Percentiles rank a stretch among this genome's conserved stretches.
These are phyloP conservation scores for Neoniphon sammara DNA, from an alignment of 2,797 vertebrate species.

Conservation along the genomic window DNA sequence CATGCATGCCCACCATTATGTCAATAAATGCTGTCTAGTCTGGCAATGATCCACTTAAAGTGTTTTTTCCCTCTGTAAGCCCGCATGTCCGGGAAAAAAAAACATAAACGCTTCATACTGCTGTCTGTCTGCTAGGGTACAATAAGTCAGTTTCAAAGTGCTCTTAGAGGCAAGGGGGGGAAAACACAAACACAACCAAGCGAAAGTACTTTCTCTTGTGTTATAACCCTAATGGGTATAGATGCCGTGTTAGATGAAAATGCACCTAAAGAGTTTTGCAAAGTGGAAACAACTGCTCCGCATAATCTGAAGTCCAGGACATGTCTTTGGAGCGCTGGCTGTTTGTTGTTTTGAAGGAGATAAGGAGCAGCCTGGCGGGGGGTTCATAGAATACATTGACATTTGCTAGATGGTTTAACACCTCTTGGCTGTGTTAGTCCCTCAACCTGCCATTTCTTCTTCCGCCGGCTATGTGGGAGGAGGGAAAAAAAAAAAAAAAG, in stretches of 20 bases:
- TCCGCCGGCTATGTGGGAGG: slow-evolving; percentile 21
- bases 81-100: slow-evolving; percentile 4
- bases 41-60: slow-evolving; percentile 50
- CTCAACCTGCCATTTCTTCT: slow-evolving; percentile 29
- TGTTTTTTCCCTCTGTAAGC: slow-evolving; percentile 51
- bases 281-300: neutral
- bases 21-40: slow-evolving; percentile 53
- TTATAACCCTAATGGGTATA: slow-evolving; percentile 2
- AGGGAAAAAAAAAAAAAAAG: too few species aligned
- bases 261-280: slow-evolving; percentile 16
- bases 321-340: slow-evolving; percentile 30
- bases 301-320: slow-evolving; percentile 34
- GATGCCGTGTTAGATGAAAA: neutral
- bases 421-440: slow-evolving; percentile 18
- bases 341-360: slow-evolving; percentile 20
- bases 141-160: slow-evolving; percentile 53
- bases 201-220: slow-evolving; percentile 27
- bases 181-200: slow-evolving; percentile 34
- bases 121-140: slow-evolving; percentile 43
- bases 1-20: slow-evolving; percentile 44
- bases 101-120: slow-evolving; percentile 38
- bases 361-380: neutral
- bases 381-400: slow-evolving; percentile 34
- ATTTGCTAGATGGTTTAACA: slow-evolving; percentile 32
- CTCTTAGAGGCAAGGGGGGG: slow-evolving; percentile 47